Evolutionary conservation across 2,113 vertebrate genomes (phyloP).

Genomic region (Camelus dromedarius): DNA sequence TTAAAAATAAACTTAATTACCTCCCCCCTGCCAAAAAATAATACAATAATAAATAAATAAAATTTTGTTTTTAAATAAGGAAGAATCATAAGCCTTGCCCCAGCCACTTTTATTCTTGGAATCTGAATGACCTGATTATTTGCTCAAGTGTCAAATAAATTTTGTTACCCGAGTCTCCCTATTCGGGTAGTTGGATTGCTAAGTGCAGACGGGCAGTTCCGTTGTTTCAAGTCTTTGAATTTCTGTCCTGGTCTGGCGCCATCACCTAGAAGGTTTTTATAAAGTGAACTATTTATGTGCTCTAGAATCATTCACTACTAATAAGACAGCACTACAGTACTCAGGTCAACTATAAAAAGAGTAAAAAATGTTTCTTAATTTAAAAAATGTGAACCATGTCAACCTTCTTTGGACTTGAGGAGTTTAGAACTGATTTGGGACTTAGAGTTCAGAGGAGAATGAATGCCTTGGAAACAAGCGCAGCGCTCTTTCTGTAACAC

Average conservation of each 20-base stretch:
- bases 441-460: slow-evolving; percentile 81
- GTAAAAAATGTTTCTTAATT: slow-evolving; percentile 85
- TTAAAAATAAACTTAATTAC: no score
- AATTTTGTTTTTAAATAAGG: not conserved
- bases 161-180: slow-evolving; percentile 55
- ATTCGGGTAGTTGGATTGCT: slow-evolving; percentile 57
- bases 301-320: slow-evolving; percentile 83
- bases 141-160: slow-evolving; percentile 74
- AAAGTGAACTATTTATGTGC: slow-evolving; percentile 83
- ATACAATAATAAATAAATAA: no score
- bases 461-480: slow-evolving; percentile 82
- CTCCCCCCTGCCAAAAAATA: no score
- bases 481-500: slow-evolving; percentile 78
- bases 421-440: slow-evolving; percentile 85
- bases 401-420: slow-evolving; percentile 82
- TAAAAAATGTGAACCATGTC: slow-evolving; percentile 85
- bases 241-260: slow-evolving; percentile 67
- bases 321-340: slow-evolving; percentile 82
- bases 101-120: not conserved
- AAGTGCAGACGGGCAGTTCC: slow-evolving; percentile 42
- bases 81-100: not conserved
- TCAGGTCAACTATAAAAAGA: slow-evolving; percentile 81
- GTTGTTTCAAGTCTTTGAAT: slow-evolving; percentile 53
- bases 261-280: slow-evolving; percentile 72
- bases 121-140: not conserved